Evolutionary conservation across 2,113 vertebrate species (phyloP).

Genomic region (Rynchops niger): DNA sequence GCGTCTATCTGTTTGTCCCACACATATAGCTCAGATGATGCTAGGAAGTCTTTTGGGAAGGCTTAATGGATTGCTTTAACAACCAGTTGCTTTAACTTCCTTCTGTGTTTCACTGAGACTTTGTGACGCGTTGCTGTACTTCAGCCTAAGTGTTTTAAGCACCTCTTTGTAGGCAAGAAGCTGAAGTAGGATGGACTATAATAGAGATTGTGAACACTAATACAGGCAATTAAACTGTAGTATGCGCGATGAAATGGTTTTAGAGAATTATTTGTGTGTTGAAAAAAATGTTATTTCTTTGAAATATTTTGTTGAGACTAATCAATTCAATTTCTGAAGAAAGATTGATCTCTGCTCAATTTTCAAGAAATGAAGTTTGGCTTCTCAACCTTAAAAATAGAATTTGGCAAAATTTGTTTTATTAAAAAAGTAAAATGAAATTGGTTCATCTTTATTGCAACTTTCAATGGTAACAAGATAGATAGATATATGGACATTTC

Average conservation of each 20-base stretch:
- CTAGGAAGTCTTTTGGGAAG: neutral
- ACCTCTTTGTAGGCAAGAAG: neutral
- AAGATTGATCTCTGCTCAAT: neutral
- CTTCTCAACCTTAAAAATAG: neutral
- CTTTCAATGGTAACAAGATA: neutral
- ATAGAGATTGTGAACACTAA: neutral
- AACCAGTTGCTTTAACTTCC: neutral
- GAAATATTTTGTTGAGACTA: neutral
- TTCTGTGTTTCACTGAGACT: neutral
- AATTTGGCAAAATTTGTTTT: neutral
- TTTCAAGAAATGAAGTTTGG: neutral
- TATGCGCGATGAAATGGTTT: fast-evolving
- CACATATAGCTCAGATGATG: neutral
- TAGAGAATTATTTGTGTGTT: neutral
- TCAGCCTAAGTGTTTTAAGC: neutral
- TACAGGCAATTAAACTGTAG: no score
- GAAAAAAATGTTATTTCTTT: neutral
- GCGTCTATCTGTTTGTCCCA: neutral
- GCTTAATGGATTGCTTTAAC: neutral
- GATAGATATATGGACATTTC: neutral
- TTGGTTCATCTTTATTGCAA: neutral
- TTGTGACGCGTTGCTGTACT: fast-evolving
- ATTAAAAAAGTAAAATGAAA: neutral
- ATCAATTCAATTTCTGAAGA: neutral
- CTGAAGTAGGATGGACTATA: neutral